Percentiles rank a stretch among this genome's conserved stretches.
phyloP scores from a whole-genome alignment of 2,797 vertebrate genomes.

The Limosa lapponica region DNA sequence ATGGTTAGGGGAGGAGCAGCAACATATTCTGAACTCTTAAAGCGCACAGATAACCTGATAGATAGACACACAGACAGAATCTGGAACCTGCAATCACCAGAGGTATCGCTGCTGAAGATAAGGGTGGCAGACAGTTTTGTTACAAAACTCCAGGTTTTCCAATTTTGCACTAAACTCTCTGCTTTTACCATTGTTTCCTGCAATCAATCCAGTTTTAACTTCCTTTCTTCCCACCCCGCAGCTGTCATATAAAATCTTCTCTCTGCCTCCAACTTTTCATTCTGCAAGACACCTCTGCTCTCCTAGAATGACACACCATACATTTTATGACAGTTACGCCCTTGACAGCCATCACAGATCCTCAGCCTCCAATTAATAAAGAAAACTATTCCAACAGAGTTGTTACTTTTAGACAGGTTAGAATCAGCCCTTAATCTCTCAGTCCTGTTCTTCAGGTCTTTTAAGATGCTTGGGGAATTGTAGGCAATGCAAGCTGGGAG shows the following conservation, averaged over 20 bases:
- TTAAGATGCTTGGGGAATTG: not conserved
- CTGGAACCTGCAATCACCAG: slow-evolving; percentile 7
- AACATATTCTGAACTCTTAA: slow-evolving; percentile 1
- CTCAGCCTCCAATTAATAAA: slow-evolving; percentile 29
- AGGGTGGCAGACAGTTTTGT: not conserved
- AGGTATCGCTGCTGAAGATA: slow-evolving; percentile 15
- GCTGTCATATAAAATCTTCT: slow-evolving; percentile 57
- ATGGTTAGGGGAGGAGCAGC: not conserved
- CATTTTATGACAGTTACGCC: slow-evolving; percentile 36
- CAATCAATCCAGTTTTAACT: slow-evolving; percentile 30
- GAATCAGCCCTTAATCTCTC: not conserved
- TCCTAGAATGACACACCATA: slow-evolving; percentile 24
- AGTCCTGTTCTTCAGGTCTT: not conserved
- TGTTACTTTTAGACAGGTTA: slow-evolving; percentile 27
- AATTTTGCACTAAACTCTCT: not conserved
- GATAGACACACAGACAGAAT: not conserved
- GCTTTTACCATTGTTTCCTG: slow-evolving; percentile 20
- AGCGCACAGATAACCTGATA: slow-evolving; percentile 3
- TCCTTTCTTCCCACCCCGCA: slow-evolving; percentile 62
- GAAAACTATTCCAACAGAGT: slow-evolving; percentile 37
- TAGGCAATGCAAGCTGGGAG: not conserved
- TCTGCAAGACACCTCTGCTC: slow-evolving; percentile 52
- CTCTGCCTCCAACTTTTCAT: slow-evolving; percentile 60
- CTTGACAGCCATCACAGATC: slow-evolving; percentile 42
- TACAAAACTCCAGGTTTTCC: slow-evolving; percentile 22